Evolutionary conservation across 2,888 invertebrate species (phyloP), one percentile per base, ranked within the genome.

Genomic region (Hemaris fuciformis): DNA sequence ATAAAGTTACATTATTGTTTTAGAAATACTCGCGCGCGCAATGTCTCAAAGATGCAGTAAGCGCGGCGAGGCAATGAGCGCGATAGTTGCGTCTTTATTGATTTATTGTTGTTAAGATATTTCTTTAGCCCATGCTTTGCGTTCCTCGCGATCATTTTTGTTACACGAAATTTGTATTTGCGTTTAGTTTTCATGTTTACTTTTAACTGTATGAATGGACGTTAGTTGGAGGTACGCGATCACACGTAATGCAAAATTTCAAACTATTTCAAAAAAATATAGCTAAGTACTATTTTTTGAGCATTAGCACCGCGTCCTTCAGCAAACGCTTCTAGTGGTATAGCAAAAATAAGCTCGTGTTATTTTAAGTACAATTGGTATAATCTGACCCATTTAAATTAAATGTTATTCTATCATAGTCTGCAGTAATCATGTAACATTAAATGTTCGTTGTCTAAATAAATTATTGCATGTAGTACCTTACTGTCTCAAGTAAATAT

Each of bases 401-500:
- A 18, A 59, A 62, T 69, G 67, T 71, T 66, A 66, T 20, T 57
- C 15, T 61, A 45, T 57, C 15, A 45, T 57, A 57, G 57, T 57
- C 57, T 45, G 20, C 34, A 61, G 31, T 61, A 38, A 34, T 31
- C 31, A 25, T 57, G 38, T 20, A 58, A 46, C 45, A 41, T 60
- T 60, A 48, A 60, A 13, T 61, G 23, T 62, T 22, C 41, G 38
- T 46, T 60, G 53, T 60, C 60, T 23, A 60, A 48, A 53, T 60
- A 60, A 57, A 34, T 41, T 38, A 60, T 48, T 48, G 23, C 38
- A 38, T 80, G 81, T 87, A 83, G 83, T 75, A 75, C 57, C 62
- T 77, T 70, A 80, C 79, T 88, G 84, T 89, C 88, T 85, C 85
- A 81, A 88, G 82, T 80, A 80, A 85, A 82, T 87, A 87, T 61